A percentile compares a stretch with the other conserved stretches of the same genome.
Conservation (phyloP, 2,113 vertebrate species). For the Alexandromys fortis region DNA sequence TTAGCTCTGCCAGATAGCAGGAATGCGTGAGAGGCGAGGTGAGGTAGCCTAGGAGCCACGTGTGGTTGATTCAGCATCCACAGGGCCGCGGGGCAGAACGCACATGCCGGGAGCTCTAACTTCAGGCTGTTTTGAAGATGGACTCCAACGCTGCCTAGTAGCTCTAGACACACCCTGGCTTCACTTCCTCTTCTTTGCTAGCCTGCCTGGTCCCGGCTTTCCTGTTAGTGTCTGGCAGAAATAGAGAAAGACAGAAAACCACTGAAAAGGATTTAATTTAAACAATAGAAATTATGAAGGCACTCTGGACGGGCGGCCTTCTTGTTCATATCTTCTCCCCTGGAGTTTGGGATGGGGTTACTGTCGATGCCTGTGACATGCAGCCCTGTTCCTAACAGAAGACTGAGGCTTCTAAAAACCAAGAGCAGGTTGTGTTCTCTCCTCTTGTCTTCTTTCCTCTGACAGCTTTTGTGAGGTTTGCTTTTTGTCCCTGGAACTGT, state of each 20-base stretch:
- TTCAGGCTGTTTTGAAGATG: constrained; percentile 24
- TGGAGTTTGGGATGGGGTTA: neutral
- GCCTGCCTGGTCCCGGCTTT: neutral
- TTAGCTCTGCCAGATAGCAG: constrained; percentile 23
- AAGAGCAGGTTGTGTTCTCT: neutral
- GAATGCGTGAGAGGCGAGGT: neutral
- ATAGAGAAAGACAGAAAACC: neutral
- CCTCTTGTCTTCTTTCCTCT: neutral
- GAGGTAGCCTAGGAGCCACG: neutral
- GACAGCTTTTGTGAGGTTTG: neutral
- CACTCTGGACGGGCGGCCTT: neutral
- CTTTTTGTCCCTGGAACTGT: neutral
- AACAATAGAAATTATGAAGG: constrained; percentile 21
- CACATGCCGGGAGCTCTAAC: neutral
- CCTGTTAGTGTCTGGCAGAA: neutral
- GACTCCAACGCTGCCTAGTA: neutral
- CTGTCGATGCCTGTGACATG: neutral
- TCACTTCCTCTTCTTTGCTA: neutral
- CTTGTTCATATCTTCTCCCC: neutral
- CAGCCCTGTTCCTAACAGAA: neutral
- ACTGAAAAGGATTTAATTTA: neutral
- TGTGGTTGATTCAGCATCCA: neutral
- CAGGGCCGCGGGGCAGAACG: neutral
- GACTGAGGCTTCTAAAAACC: neutral
- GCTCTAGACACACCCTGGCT: constrained; percentile 29